Evolutionary conservation across 2,113 vertebrate genomes (phyloP), one percentile per base, ranked within the genome.

Genomic region (Phycodurus eques): DNA sequence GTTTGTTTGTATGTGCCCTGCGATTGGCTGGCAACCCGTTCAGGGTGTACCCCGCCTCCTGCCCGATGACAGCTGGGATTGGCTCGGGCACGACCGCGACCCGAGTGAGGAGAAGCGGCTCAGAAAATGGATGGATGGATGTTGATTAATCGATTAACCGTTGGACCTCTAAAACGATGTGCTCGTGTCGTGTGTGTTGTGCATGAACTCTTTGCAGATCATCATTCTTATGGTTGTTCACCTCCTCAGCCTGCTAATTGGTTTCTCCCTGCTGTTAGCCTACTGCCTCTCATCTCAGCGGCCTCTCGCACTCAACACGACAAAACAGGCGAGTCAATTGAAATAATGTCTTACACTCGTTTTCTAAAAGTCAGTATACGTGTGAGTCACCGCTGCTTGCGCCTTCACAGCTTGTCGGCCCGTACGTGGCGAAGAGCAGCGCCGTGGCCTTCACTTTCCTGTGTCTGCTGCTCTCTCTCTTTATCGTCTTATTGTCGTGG

Each of bases 401-500:
- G 8, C 35, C 14, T 42, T 20, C 51, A 39, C 27, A 93, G 91
- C 78, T 61, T 0, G 65, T 71, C 31, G 91, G 91, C 43, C 86
- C 88, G 9, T 64, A 82, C 20, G 76, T 92, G 42, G 84, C 87
- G 1, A 89, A 84, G 68, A 89, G 80, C 12, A 89, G 80, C 76
- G 74, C 86, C 59, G 74, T 91, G 22, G 22, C 80, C 2, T 92
- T 92, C 56, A 62, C 74, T 12, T 27, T 85, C 0, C 72, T 71
- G 75, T 92, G 90, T 75, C 74, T 89, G 7, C 64, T 92, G 71
- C 85, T 86, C 0, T 89, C 92, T 0, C 1, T 85, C 39, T 92
- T 89, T 84, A 81, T 86, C 0, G 67, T 91, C 13, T 90, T 93
- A 62, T 76, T 93, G 67, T 85, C 79, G 35, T 90, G 89, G 88